These are phyloP conservation scores for Thalassoma bifasciatum DNA, from an alignment of 2,113 vertebrate genomes.

Conservation along the genomic window DNA sequence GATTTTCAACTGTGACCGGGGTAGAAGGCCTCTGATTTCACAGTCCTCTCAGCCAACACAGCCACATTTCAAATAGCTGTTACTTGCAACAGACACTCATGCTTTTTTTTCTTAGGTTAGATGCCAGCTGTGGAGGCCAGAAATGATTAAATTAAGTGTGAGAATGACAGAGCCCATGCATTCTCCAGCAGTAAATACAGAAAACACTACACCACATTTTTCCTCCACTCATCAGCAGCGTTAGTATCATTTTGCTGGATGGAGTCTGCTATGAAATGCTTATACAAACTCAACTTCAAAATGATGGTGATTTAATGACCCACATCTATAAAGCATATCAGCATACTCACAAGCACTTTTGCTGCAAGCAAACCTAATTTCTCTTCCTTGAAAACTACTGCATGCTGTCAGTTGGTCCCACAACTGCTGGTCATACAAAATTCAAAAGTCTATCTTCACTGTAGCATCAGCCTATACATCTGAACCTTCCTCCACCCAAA, in stretches of 20 bases:
- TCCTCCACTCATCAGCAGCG: neutral
- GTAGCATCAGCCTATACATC: too few species aligned
- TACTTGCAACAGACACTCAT: constrained; percentile 28
- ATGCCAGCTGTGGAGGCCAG: constrained; percentile 11
- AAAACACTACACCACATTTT: neutral
- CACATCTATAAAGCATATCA: too few species aligned
- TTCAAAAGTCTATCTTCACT: too few species aligned
- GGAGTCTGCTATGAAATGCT: neutral
- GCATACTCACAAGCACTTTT: too few species aligned
- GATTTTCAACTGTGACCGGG: constrained; percentile 69
- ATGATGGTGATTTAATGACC: too few species aligned
- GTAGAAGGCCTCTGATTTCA: constrained; percentile 68
- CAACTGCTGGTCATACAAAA: too few species aligned
- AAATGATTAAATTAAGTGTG: constrained; percentile 16
- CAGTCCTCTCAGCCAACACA: constrained; percentile 61
- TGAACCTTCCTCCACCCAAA: too few species aligned
- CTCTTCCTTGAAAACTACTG: too few species aligned
- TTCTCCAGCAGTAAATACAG: neutral
- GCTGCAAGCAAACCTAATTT: too few species aligned
- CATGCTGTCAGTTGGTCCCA: too few species aligned
- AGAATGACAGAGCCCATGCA: neutral
- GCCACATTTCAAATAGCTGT: constrained; percentile 62
- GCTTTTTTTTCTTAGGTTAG: constrained; percentile 37
- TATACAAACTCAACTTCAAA: neutral
- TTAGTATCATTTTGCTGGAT: neutral